A percentile compares a stretch with the other conserved stretches of the same genome.
Conservation (phyloP, 2,888 invertebrate genomes). For the Lasioglossum villosulum region DNA sequence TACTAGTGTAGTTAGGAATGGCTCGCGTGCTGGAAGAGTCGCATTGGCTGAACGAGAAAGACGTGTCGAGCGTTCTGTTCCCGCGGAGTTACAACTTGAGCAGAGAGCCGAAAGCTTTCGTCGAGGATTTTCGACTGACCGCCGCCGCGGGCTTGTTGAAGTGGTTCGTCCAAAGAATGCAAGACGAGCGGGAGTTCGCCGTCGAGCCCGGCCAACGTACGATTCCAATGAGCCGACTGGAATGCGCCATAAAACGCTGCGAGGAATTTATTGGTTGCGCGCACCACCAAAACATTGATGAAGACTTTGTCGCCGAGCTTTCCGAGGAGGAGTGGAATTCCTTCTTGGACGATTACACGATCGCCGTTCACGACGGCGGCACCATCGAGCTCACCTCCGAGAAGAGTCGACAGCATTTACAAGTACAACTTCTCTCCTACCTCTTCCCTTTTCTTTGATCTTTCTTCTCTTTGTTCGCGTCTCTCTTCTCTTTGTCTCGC, state of each 20-base stretch:
- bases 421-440: neutral
- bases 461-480: neutral
- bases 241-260: conserved; percentile 90
- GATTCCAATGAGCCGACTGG: conserved; percentile 81
- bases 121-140: conserved; percentile 91
- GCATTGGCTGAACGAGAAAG: conserved; percentile 87
- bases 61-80: conserved; percentile 88
- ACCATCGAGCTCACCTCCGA: conserved; percentile 49
- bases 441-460: neutral
- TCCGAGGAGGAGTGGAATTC: conserved; percentile 88
- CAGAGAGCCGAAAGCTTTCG: conserved; percentile 86
- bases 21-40: conserved; percentile 85
- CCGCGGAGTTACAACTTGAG: conserved; percentile 90
- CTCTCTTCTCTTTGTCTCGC: neutral
- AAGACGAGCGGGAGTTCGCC: conserved; percentile 50
- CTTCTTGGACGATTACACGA: conserved; percentile 89
- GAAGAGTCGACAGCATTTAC: conserved; percentile 24
- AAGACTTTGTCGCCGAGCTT: conserved; percentile 62
- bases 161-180: conserved; percentile 85
- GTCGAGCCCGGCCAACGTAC: conserved; percentile 36
- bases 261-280: conserved; percentile 87
- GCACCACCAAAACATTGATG: conserved; percentile 79
- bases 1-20: conserved; percentile 76
- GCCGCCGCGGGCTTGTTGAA: conserved; percentile 92
- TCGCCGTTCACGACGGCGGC: conserved; percentile 85